Evolutionary conservation across 2,888 invertebrate species (phyloP), one percentile per base, ranked within the genome.

Genomic region (Epiblema foenella): DNA sequence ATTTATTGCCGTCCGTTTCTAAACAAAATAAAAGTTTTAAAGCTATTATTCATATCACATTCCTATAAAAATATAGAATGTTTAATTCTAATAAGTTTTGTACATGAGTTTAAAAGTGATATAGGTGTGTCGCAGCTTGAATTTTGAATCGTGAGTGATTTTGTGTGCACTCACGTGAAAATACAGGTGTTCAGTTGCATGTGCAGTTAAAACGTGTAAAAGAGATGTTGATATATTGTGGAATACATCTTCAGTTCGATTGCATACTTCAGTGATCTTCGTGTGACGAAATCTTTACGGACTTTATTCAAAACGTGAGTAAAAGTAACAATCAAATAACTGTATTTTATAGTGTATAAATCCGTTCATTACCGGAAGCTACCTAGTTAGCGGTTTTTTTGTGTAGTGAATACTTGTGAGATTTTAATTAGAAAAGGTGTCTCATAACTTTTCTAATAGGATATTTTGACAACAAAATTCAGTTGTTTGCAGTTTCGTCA

Each of bases 91-190:
- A 29, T 54, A 68, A 63, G 60, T 74, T 52, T 74, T 63, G 59
- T 68, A 58, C 60, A 65, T 68, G 58, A 60, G 57, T 63, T 68
- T 17, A 62, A 65, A 33, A 70, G 70, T 72, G 57, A 67, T 62
- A 75, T 81, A 89, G 88, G 89, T 86, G 89, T 88, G 89, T 85
- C 89, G 87, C 81, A 83, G 74, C 88, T 88, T 80, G 80, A 89
- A 88, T 86, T 89, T 89, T 84, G 83, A 88, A 87, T 85, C 77
- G 79, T 81, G 81, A 81, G 83, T 88, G 84, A 87, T 86, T 85
- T 85, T 85, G 82, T 80, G 86, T 88, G 88, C 84, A 87, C 85
- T 86, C 81, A 83, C 78, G 83, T 87, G 85, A 86, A 88, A 85
- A 58, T 59, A 84, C 79, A 79, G 78, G 85, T 87, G 85, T 82